Base-by-base conservation (phyloP, 2,797 vertebrate genomes). In the Microtus californicus region DNA sequence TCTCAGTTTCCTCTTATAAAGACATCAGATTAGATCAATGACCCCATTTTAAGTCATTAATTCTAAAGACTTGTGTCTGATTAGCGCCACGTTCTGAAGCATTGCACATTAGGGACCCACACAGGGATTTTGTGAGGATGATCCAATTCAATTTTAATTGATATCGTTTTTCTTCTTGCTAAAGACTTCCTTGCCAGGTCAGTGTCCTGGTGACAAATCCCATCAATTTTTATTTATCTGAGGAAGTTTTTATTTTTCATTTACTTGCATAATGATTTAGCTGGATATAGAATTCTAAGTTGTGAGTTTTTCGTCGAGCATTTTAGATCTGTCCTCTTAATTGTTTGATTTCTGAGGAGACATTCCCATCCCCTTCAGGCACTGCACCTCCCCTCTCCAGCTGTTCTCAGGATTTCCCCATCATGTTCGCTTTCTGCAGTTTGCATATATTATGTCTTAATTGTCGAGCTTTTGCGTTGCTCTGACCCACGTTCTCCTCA, bases 241-340 rank as follows among this genome's bases (percentile, higher is more conserved):
- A 61, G 45, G 59, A 87, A 61, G 23, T 74, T 43, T 87, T 85
- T 59, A 23, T 48, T 85, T 85, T 67, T n/a, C 29, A 29, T 74
- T 80, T 69, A 45, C n/a, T 74, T 87, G 43, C 89, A 79, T 34
- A 23, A 74, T 80, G 37, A 54, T 73, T 91, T 91, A 91, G 65
- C 65, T 56, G n/a, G 54, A 74, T 73, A 56, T 59, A 63, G 90
- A 95, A 89, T 93, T 86, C 23, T 73, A 51, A 40, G 31, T 56
- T 85, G 5, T 9, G 83, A n/a, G 7, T 51, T 71, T 79, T 56
- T 86, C 54, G 25, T 80, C 85, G 5, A 87, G 23, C 14, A 48
- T 8, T 90, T 69, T 56, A 54, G 78, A 31, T 86, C 13, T 27
- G 54, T 76, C 37, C 59, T 88, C 69, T 61, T 43, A 31, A 5